A percentile compares a stretch with the other conserved stretches of the same genome.
phyloP scores from a whole-genome alignment of 92 coral and sea anemone genomes.

The Actinostola sp. region DNA sequence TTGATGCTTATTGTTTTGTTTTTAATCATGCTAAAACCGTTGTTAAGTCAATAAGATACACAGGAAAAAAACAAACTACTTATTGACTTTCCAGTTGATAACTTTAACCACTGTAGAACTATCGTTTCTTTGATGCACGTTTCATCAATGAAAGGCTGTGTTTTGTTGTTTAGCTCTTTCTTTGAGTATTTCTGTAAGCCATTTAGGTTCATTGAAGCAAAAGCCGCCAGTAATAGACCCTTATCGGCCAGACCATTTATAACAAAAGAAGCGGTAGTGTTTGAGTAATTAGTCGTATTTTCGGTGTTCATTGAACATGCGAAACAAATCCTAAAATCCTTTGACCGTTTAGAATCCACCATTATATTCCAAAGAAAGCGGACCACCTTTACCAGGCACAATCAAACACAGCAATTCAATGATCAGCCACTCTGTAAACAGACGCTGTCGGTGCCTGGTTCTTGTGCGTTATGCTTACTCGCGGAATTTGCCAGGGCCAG shows the following conservation, averaged over 20 bases:
- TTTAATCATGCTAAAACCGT: slow-evolving; percentile 3
- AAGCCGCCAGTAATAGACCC: slow-evolving; percentile 42
- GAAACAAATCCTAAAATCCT: slow-evolving; percentile 27
- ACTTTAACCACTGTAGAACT: slow-evolving; percentile 1
- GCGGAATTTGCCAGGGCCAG: neutral
- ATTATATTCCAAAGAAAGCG: slow-evolving; percentile 35
- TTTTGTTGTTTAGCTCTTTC: neutral
- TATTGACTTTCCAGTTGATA: neutral
- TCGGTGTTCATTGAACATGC: slow-evolving; percentile 26
- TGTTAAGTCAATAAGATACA: neutral
- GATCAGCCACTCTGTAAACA: neutral
- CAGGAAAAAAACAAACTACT: slow-evolving; percentile 9
- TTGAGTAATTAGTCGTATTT: slow-evolving; percentile 77
- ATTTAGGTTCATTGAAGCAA: slow-evolving; percentile 6
- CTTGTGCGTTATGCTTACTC: neutral
- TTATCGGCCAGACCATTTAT: slow-evolving; percentile 20
- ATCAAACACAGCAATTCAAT: neutral
- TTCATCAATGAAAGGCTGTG: neutral
- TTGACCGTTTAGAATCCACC: slow-evolving; percentile 16
- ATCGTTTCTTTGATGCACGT: neutral
- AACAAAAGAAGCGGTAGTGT: slow-evolving; percentile 63
- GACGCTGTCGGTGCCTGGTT: neutral
- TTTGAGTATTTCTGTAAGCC: slow-evolving; percentile 5
- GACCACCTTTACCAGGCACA: neutral
- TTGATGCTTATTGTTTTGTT: neutral